Conservation (phyloP, 2,888 invertebrate species). For the Teleiodes luculella region DNA sequence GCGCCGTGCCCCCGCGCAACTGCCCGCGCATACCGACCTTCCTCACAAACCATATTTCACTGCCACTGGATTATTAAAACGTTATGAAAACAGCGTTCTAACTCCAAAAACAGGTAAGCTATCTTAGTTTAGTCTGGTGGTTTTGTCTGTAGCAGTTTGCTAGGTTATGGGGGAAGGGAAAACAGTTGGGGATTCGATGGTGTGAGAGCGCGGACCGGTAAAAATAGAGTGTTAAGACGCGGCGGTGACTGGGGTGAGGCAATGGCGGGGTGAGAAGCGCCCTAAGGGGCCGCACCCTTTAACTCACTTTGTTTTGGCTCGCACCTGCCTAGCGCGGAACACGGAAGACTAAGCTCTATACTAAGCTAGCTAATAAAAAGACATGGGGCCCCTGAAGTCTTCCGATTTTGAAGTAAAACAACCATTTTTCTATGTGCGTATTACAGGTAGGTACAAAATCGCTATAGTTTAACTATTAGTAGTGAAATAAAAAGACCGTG, state of each 20-base stretch:
- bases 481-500: no score
- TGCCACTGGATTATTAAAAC: constrained; percentile 56
- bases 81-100: constrained; percentile 51
- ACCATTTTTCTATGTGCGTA: not conserved
- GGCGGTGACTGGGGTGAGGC: constrained; percentile 68
- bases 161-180: constrained; percentile 27
- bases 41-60: constrained; percentile 55
- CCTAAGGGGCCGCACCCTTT: constrained; percentile 65
- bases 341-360: constrained; percentile 1
- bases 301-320: constrained; percentile 44
- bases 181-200: constrained; percentile 49
- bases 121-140: constrained; percentile 27
- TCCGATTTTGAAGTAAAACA: not conserved
- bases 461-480: not conserved
- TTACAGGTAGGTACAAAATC: not conserved
- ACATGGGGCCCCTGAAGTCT: not conserved
- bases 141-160: constrained; percentile 17
- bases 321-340: constrained; percentile 20
- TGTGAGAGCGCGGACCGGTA: constrained; percentile 71
- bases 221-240: constrained; percentile 72
- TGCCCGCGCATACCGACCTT: constrained; percentile 53
- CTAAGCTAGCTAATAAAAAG: not conserved
- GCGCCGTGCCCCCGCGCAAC: constrained; percentile 46
- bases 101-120: constrained; percentile 53
- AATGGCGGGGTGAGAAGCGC: constrained; percentile 74